Base-by-base conservation (phyloP, 2,888 invertebrate genomes). In the Limnephilus auricula region DNA sequence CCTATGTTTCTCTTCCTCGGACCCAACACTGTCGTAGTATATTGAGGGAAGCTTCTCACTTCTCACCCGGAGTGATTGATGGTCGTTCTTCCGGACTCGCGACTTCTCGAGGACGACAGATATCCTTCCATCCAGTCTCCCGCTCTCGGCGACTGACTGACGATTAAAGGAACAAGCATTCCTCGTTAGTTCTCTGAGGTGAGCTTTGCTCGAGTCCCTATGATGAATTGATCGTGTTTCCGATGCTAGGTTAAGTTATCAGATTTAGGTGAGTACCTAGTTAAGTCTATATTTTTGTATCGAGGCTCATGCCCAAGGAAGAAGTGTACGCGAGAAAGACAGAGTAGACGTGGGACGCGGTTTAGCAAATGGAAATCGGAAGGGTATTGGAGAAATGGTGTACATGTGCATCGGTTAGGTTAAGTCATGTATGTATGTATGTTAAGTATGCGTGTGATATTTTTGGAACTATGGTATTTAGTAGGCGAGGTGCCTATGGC, bases 371-470 rank as follows among this genome's bases (percentile, higher is more conserved):
- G 91, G 50, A 31, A 32, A 91, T 79, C 31, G 86, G 79, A 85
- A 90, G 91, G 84, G 90, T 90, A 90, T 88, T 88, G 83, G 89
- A 87, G 40, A 30, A 85, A 40, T 15, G 37, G 85, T 40, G 85
- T 40, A 40, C 85, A 12, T 30, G 85, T 45, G 40, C 40, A 15
- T 40, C 40, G 45, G 85, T 30, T 90, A 90, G 30, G 50, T 13
- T 90, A 83, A 50, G 83, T 45, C 40, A 65, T 50, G 34, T 90
- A 84, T 40, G 89, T 91, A 78, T 89, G 91, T 91, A 87, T 78
- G 84, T 90, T 87, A 89, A 90, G 89, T 91, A 92, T 88, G 91
- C 92, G 92, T 91, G 91, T 92, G 92, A 92, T 92, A 92, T 92
- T 92, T 87, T 92, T 40, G 89, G 50, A 50, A 31, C 82, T 89